A percentile compares a stretch with the other conserved stretches of the same genome.
Conservation (phyloP, 2,797 vertebrate species). For the Tapera naevia region DNA sequence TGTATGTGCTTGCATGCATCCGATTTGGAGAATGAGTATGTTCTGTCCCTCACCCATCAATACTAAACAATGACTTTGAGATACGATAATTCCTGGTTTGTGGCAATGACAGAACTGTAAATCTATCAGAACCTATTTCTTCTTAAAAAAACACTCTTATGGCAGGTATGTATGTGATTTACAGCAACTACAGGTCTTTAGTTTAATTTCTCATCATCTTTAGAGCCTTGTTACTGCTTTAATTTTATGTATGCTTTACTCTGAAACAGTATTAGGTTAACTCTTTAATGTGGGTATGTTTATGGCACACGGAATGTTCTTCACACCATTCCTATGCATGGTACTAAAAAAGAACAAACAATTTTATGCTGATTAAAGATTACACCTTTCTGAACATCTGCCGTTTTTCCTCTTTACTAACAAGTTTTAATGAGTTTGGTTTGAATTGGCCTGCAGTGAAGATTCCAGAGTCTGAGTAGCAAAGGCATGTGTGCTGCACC, state of each 20-base stretch:
- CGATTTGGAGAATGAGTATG: slow-evolving; percentile 34
- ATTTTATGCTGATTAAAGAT: neutral
- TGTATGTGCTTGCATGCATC: slow-evolving; percentile 46
- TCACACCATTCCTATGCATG: slow-evolving; percentile 42
- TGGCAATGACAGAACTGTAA: neutral
- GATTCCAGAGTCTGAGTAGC: slow-evolving; percentile 13
- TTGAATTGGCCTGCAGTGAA: slow-evolving; percentile 38
- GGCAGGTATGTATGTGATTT: slow-evolving; percentile 12
- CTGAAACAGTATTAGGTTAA: slow-evolving; percentile 44
- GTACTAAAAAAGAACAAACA: slow-evolving; percentile 32
- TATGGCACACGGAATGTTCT: slow-evolving; percentile 40
- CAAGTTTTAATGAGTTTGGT: slow-evolving; percentile 26
- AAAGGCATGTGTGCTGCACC: slow-evolving; percentile 11
- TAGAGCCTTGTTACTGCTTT: slow-evolving; percentile 53
- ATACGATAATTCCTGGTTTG: neutral
- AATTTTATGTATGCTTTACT: slow-evolving; percentile 32
- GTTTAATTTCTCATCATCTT: slow-evolving; percentile 24
- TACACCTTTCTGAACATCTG: neutral
- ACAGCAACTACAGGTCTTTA: neutral
- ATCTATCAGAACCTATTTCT: neutral
- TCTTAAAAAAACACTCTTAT: neutral
- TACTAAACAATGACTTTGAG: slow-evolving; percentile 15
- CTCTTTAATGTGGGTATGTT: slow-evolving; percentile 26
- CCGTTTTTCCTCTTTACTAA: slow-evolving; percentile 49
- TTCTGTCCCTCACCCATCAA: slow-evolving; percentile 17